Evolutionary conservation across 2,113 vertebrate genomes (phyloP).

Genomic region (Lampris megalopsis): DNA sequence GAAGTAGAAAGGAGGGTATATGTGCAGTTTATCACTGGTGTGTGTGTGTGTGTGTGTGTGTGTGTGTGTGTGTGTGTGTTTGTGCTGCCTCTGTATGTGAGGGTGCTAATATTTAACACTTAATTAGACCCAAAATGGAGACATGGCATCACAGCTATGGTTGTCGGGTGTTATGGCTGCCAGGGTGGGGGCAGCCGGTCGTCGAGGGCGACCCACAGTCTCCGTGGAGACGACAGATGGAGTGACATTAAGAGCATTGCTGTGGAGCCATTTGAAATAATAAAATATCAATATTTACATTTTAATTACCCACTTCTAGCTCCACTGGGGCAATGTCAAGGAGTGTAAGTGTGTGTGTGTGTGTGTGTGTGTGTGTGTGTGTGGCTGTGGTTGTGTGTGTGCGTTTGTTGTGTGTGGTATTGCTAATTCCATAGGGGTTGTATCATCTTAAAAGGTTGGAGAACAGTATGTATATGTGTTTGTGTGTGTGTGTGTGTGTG

Average conservation of each 20-base stretch:
- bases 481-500: not conserved
- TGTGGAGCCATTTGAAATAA: constrained; percentile 99
- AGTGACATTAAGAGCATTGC: constrained; percentile 99
- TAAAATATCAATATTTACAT: constrained; percentile 99
- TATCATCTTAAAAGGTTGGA: constrained; percentile 22
- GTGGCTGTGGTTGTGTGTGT: not conserved
- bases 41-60: not conserved
- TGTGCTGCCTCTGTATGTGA: constrained; percentile 57
- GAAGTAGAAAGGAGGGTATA: constrained; percentile 37
- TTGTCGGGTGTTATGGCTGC: constrained; percentile 57
- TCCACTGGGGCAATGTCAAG: constrained; percentile 65
- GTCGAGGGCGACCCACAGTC: constrained; percentile 89
- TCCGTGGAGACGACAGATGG: constrained; percentile 92
- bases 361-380: constrained; percentile 26
- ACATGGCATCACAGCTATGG: constrained; percentile 51
- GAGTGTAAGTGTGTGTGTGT: constrained; percentile 34
- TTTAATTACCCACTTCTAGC: constrained; percentile 96
- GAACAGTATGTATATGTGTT: constrained; percentile 10
- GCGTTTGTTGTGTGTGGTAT: constrained; percentile 8
- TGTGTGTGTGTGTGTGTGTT: constrained; percentile 22
- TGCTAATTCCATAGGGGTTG: constrained; percentile 39
- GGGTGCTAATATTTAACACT: constrained; percentile 76
- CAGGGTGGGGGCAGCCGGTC: constrained; percentile 87
- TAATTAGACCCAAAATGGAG: constrained; percentile 79
- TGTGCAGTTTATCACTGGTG: constrained; percentile 19